Conservation (phyloP, 2,113 vertebrate genomes). For the Mormyrus iriodes region DNA sequence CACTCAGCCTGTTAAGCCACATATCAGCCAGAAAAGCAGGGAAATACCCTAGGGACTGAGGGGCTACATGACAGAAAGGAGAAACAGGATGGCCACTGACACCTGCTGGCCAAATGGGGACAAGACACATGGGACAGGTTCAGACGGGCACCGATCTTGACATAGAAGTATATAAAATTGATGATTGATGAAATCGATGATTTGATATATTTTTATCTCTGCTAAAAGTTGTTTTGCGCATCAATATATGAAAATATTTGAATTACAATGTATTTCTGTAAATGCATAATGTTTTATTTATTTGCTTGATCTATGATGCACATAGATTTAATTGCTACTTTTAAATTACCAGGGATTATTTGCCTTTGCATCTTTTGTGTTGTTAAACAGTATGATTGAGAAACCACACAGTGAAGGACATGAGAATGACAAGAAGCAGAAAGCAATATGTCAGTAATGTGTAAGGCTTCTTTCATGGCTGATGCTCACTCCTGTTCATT, state of each 20-base stretch:
- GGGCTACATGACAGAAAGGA: too few species aligned
- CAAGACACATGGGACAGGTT: too few species aligned
- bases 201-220: too few species aligned
- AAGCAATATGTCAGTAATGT: neutral
- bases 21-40: neutral
- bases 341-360: neutral
- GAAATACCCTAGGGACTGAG: too few species aligned
- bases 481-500: neutral
- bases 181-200: too few species aligned
- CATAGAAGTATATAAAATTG: too few species aligned
- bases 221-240: too few species aligned
- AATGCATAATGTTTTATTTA: neutral
- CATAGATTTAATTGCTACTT: neutral
- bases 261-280: neutral
- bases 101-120: too few species aligned
- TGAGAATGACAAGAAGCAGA: neutral
- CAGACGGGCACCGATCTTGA: too few species aligned
- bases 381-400: neutral
- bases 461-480: neutral
- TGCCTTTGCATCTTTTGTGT: neutral
- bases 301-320: neutral
- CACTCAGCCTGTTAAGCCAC: neutral
- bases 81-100: too few species aligned
- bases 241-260: neutral
- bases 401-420: neutral